phyloP scores from a whole-genome alignment of 2,888 invertebrate genomes.

The Perithous albicinctus region DNA sequence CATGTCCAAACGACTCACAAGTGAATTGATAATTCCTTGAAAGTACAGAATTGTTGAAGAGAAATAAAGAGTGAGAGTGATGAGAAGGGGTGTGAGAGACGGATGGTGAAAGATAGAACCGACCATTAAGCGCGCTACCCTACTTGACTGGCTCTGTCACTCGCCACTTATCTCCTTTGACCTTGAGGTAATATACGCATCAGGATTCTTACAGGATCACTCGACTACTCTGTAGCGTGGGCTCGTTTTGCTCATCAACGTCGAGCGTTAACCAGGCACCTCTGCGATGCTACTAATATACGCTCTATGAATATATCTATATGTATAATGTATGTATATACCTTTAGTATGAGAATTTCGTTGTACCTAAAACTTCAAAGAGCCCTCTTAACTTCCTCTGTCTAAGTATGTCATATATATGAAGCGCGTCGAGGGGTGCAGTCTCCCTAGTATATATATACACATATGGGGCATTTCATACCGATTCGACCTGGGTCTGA shows the following conservation, averaged over 20 bases:
- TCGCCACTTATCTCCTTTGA: constrained; percentile 52
- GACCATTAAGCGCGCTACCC: constrained; percentile 11
- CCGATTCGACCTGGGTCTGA: too few relatives aligned
- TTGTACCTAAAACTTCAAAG: constrained; percentile 32
- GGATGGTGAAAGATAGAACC: not conserved
- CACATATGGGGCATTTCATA: too few relatives aligned
- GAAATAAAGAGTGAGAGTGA: constrained; percentile 19
- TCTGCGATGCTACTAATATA: not conserved
- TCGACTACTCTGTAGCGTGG: constrained; percentile 17
- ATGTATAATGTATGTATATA: not conserved
- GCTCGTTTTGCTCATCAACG: constrained; percentile 43
- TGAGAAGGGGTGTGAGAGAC: not conserved
- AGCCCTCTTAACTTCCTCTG: constrained; percentile 1
- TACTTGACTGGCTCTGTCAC: constrained; percentile 22
- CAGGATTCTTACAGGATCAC: constrained; percentile 50
- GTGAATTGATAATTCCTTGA: constrained; percentile 33
- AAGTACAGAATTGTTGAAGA: not conserved
- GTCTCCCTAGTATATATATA: too few relatives aligned
- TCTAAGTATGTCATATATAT: not conserved
- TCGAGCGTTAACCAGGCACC: constrained; percentile 12
- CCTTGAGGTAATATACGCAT: constrained; percentile 61
- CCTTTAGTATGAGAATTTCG: constrained; percentile 9
- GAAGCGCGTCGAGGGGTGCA: too few relatives aligned
- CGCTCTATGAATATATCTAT: not conserved
- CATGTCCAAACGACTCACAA: not conserved